These are phyloP conservation scores for Haemorhous mexicanus DNA, from an alignment of 2,113 vertebrate species.

Conservation along the genomic window DNA sequence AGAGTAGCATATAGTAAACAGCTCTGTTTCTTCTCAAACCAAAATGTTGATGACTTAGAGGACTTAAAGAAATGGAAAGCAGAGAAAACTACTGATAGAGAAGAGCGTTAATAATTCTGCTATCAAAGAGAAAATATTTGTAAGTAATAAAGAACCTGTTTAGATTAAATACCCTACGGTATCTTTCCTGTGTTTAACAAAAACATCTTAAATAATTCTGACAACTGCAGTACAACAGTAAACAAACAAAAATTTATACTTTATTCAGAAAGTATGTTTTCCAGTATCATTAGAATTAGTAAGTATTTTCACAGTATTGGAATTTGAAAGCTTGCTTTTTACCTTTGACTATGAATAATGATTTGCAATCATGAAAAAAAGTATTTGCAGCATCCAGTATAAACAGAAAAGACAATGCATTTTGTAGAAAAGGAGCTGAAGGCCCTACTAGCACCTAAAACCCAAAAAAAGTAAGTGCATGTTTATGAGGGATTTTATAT, in stretches of 20 bases:
- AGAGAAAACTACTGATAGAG: not conserved
- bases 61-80: not conserved
- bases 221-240: not conserved
- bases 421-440: not conserved
- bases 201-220: not conserved
- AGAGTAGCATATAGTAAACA: not conserved
- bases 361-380: not conserved
- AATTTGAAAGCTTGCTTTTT: not conserved
- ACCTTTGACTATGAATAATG: not conserved
- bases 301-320: not conserved
- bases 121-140: not conserved
- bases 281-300: not conserved
- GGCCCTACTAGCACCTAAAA: not conserved
- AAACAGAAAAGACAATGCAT: not conserved
- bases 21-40: not conserved
- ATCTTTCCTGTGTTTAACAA: not conserved
- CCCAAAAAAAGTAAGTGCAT: not conserved
- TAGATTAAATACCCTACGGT: not conserved
- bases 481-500: not conserved
- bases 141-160: not conserved
- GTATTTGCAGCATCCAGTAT: not conserved
- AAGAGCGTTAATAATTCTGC: not conserved
- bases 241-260: not conserved
- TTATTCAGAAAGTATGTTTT: not conserved
- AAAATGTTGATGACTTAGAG: not conserved